These are phyloP conservation scores for Cephalopholis sonnerati DNA, from an alignment of 2,113 vertebrate genomes.

Conservation along the genomic window DNA sequence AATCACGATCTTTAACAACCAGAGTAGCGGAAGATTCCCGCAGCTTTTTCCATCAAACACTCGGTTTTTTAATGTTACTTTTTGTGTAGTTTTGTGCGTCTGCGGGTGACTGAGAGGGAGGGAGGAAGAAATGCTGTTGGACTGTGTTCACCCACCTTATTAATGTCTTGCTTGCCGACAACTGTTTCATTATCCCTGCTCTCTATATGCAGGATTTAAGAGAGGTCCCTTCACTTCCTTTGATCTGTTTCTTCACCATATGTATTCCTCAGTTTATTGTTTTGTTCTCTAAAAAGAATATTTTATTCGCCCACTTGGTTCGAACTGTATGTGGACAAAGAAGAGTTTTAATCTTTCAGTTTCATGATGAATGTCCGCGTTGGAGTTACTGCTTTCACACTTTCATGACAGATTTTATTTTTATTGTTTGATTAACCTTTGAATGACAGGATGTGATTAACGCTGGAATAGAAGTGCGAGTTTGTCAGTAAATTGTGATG, in stretches of 20 bases:
- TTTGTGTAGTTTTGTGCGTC: slow-evolving; percentile 11
- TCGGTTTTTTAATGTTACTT: not conserved
- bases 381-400: not conserved
- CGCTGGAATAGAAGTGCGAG: not conserved
- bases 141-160: slow-evolving; percentile 24
- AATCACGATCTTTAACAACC: slow-evolving; percentile 7
- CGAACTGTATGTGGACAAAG: slow-evolving; percentile 3
- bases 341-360: slow-evolving; percentile 3
- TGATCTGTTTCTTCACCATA: not conserved
- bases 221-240: not conserved
- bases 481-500: not conserved
- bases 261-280: not conserved
- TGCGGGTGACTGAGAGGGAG: not conserved
- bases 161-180: slow-evolving; percentile 19
- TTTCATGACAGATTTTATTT: slow-evolving; percentile 6
- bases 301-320: slow-evolving; percentile 20
- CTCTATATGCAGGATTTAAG: slow-evolving; percentile 1
- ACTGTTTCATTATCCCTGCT: slow-evolving; percentile 7
- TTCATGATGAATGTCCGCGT: slow-evolving; percentile 2
- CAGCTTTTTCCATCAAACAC: slow-evolving; percentile 15
- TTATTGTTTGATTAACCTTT: slow-evolving; percentile 9
- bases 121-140: not conserved
- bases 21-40: slow-evolving; percentile 16
- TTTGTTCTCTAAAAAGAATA: slow-evolving; percentile 29
- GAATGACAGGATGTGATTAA: slow-evolving; percentile 7